Evolutionary conservation across 2,888 invertebrate genomes (phyloP).

Genomic region (Lottia scabra): DNA sequence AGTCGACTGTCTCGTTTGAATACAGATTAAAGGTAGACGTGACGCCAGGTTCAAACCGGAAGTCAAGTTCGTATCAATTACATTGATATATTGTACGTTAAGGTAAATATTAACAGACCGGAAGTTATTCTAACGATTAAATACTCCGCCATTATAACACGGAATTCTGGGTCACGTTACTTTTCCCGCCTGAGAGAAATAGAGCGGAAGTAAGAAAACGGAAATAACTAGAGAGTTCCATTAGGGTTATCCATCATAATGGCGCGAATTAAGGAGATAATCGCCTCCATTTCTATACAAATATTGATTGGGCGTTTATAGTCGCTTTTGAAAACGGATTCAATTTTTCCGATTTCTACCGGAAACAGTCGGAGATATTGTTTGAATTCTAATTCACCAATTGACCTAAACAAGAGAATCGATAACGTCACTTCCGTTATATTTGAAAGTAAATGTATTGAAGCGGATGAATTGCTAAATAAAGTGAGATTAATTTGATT

Average conservation of each 20-base stretch:
- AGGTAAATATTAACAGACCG: slow-evolving; percentile 24
- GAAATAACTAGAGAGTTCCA: slow-evolving; percentile 51
- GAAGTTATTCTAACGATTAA: slow-evolving; percentile 12
- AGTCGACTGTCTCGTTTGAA: not conserved
- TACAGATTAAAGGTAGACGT: not conserved
- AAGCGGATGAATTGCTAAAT: slow-evolving; percentile 17
- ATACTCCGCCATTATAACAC: slow-evolving; percentile 13
- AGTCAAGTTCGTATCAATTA: slow-evolving; percentile 19
- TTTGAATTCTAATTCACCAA: slow-evolving; percentile 6
- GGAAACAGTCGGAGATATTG: not conserved
- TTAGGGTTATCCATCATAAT: slow-evolving; percentile 32
- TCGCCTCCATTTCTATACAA: slow-evolving; percentile 1
- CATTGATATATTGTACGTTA: slow-evolving; percentile 21
- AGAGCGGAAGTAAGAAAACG: slow-evolving; percentile 40
- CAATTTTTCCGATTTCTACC: not conserved
- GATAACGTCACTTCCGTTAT: slow-evolving; percentile 4
- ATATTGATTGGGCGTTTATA: not conserved
- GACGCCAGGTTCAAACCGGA: not conserved
- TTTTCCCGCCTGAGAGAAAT: slow-evolving; percentile 20
- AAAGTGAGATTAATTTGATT: slow-evolving; percentile 17
- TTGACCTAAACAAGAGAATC: slow-evolving; percentile 1
- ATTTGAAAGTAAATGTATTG: not conserved
- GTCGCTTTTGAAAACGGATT: not conserved
- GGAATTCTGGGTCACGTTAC: slow-evolving; percentile 26
- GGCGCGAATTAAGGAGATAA: not conserved